phyloP scores from a whole-genome alignment of 2,797 vertebrate genomes.

The Leptodactylus fallax region DNA sequence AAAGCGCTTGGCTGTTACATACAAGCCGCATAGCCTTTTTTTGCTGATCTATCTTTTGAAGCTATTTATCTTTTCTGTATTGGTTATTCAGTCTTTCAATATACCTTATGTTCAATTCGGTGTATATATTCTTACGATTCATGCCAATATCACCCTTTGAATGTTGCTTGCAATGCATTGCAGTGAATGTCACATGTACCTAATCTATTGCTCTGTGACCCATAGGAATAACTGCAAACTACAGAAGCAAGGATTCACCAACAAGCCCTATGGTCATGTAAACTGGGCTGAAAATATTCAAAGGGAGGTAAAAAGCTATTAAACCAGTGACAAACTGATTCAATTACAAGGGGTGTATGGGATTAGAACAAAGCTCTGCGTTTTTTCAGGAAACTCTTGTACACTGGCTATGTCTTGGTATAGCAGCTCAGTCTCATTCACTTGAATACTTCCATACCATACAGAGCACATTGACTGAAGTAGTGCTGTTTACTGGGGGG shows the following conservation, averaged over 20 bases:
- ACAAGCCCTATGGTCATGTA: not conserved
- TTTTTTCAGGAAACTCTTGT: no score
- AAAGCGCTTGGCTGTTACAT: constrained; percentile 50
- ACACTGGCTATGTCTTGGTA: no score
- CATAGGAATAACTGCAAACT: not conserved
- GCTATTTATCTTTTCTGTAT: constrained; percentile 50
- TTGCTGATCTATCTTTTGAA: constrained; percentile 48
- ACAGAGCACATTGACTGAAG: no score
- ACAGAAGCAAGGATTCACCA: not conserved
- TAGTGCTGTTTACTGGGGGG: no score
- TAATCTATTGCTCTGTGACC: constrained; percentile 42
- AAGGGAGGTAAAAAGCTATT: no score
- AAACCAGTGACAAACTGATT: no score
- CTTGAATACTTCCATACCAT: no score
- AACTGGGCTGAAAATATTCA: not conserved
- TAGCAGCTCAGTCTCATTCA: no score
- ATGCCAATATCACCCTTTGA: constrained; percentile 12
- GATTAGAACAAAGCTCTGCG: no score
- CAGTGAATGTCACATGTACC: constrained; percentile 39
- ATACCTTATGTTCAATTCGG: constrained; percentile 2
- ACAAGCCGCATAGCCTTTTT: constrained; percentile 21
- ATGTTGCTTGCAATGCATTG: constrained; percentile 38
- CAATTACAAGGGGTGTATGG: no score
- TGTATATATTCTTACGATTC: constrained; percentile 30
- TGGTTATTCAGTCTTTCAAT: constrained; percentile 54